Evolutionary conservation across 2,888 invertebrate genomes (phyloP).

Genomic region (Hemistola chrysoprasaria): DNA sequence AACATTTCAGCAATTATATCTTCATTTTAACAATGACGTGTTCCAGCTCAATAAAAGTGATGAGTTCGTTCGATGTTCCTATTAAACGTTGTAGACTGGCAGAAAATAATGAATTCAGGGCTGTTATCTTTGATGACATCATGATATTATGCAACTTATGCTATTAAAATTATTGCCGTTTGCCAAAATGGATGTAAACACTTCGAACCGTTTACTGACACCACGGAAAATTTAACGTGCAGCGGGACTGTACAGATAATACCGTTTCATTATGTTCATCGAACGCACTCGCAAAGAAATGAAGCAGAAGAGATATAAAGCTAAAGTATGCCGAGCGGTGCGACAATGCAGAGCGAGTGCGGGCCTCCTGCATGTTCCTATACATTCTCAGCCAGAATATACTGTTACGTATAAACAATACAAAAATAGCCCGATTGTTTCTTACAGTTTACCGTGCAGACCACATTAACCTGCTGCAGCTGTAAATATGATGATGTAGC

Average conservation of each 20-base stretch:
- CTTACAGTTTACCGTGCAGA: conserved; percentile 57
- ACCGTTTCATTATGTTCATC: conserved; percentile 12
- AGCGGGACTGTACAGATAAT: conserved; percentile 4
- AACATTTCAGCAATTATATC: conserved; percentile 36
- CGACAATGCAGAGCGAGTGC: neutral
- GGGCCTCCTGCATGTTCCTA: conserved; percentile 7
- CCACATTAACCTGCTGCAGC: conserved; percentile 68
- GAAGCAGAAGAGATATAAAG: neutral
- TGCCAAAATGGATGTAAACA: conserved; percentile 55
- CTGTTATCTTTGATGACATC: conserved; percentile 56
- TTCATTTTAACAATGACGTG: conserved; percentile 43
- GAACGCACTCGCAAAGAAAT: no score
- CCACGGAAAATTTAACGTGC: conserved; percentile 10
- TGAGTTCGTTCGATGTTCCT: conserved; percentile 40
- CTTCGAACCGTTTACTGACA: conserved; percentile 51
- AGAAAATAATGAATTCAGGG: conserved; percentile 53
- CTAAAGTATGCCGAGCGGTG: conserved; percentile 6
- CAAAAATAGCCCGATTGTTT: conserved; percentile 71
- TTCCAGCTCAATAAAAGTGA: conserved; percentile 42
- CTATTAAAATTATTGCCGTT: conserved; percentile 51
- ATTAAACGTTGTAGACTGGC: conserved; percentile 51
- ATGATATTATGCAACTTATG: conserved; percentile 52
- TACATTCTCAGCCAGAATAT: conserved; percentile 36
- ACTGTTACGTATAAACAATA: conserved; percentile 48
- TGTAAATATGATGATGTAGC: conserved; percentile 79